These are phyloP conservation scores for Drosophila nebulosa DNA, from an alignment of 1,140 invertebrate genomes.

Conservation along the genomic window DNA sequence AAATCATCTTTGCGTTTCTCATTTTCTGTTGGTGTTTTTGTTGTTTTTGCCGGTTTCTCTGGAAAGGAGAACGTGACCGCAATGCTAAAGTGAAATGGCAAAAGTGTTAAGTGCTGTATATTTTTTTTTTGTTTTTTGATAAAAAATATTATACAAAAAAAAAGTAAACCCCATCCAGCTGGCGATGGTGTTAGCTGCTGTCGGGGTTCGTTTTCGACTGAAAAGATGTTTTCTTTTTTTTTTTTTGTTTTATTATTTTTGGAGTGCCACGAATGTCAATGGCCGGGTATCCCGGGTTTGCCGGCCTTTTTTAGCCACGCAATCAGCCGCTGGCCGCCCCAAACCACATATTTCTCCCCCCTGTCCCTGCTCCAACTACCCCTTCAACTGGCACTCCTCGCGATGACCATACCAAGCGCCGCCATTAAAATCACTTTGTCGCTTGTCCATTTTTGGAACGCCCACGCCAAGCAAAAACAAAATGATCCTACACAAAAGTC, in stretches of 20 bases:
- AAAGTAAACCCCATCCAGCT: slow-evolving; percentile 13
- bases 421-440: slow-evolving; percentile 66
- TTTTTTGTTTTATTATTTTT: slow-evolving; percentile 23
- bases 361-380: neutral
- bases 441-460: slow-evolving; percentile 73
- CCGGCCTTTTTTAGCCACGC: slow-evolving; percentile 73
- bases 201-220: neutral
- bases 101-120: slow-evolving; percentile 42
- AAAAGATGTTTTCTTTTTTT: slow-evolving; percentile 18
- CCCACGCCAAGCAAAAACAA: slow-evolving; percentile 43
- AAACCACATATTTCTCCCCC: neutral
- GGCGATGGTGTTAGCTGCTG: neutral
- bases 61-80: slow-evolving; percentile 72
- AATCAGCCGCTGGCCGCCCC: slow-evolving; percentile 48
- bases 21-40: too few relatives aligned
- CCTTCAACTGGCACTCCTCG: neutral
- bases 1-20: slow-evolving; percentile 38
- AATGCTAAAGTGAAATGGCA: slow-evolving; percentile 54
- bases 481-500: neutral
- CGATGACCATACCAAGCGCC: slow-evolving; percentile 21
- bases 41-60: neutral
- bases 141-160: slow-evolving; percentile 14
- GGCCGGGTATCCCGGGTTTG: slow-evolving; percentile 49
- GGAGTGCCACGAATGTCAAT: slow-evolving; percentile 61
- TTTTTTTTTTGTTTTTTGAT: slow-evolving; percentile 26